phyloP scores from a whole-genome alignment of 2,888 invertebrate genomes.

The Anodontia alba region DNA sequence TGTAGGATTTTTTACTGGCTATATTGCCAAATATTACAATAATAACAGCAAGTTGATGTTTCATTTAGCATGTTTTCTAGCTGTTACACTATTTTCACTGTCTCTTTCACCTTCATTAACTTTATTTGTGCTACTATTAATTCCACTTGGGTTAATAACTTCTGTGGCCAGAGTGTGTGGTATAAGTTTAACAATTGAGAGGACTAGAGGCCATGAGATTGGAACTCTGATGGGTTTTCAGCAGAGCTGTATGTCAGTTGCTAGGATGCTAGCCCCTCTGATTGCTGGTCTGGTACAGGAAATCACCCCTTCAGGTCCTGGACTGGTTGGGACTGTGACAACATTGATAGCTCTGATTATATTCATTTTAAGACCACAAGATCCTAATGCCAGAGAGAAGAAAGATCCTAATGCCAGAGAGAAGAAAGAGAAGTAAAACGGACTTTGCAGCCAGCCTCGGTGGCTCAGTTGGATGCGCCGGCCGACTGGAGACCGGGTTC shows the following conservation, averaged over 20 bases:
- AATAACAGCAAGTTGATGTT: conserved; percentile 73
- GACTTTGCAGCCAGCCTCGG: too few species aligned
- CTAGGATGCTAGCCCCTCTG: conserved; percentile 82
- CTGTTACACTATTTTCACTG: conserved; percentile 61
- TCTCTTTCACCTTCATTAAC: conserved; percentile 70
- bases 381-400: conserved; percentile 20
- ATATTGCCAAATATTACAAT: conserved; percentile 71
- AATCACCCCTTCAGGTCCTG: conserved; percentile 79
- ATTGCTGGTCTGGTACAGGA: conserved; percentile 82
- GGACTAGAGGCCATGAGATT: conserved; percentile 71
- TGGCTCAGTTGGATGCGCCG: too few species aligned
- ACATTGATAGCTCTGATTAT: conserved; percentile 87
- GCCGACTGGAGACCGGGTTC: too few species aligned
- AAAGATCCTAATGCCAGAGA: not conserved
- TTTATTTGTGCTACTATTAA: conserved; percentile 69
- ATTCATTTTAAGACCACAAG: conserved; percentile 64
- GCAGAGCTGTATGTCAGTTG: conserved; percentile 82
- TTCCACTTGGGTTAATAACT: conserved; percentile 80
- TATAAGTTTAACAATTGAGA: conserved; percentile 78
- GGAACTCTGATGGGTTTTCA: conserved; percentile 83
- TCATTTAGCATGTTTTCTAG: conserved; percentile 73
- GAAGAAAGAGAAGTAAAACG: too few species aligned
- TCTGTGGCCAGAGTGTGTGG: conserved; percentile 80
- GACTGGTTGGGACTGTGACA: conserved; percentile 83
- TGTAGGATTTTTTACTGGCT: conserved; percentile 80